These are phyloP conservation scores for Camponotus floridanus DNA, from an alignment of 1,140 invertebrate genomes.

Conservation along the genomic window DNA sequence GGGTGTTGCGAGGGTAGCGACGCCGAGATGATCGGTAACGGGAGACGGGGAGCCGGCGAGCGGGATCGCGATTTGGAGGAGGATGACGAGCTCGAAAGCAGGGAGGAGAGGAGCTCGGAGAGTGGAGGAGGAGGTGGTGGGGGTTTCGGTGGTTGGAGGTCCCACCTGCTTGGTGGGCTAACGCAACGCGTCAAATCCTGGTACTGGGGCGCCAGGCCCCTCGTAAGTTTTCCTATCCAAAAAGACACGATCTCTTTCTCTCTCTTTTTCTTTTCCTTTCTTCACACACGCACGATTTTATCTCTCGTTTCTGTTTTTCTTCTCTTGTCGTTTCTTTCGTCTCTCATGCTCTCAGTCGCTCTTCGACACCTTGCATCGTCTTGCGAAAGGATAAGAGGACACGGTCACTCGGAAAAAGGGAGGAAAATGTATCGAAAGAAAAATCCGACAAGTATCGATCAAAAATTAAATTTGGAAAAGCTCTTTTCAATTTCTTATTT, in stretches of 20 bases:
- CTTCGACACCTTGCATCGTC: background rate
- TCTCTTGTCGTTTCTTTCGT: slow-evolving; percentile 26
- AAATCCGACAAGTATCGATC: background rate
- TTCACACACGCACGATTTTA: background rate
- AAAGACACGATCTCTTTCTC: slow-evolving; percentile 12
- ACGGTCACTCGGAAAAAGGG: background rate
- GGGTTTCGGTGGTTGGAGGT: slow-evolving; percentile 96
- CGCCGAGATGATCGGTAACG: slow-evolving; percentile 86
- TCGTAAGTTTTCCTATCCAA: slow-evolving; percentile 91
- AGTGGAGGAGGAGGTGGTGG: slow-evolving; percentile 88
- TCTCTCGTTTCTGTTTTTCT: background rate
- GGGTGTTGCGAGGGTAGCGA: slow-evolving; percentile 85
- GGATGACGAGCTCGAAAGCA: slow-evolving; percentile 85
- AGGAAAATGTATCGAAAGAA: background rate
- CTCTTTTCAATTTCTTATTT: background rate
- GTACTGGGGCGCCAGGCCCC: slow-evolving; percentile 96
- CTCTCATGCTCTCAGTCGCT: slow-evolving; percentile 19
- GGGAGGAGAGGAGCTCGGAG: slow-evolving; percentile 85
- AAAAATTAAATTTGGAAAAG: slow-evolving; percentile 8
- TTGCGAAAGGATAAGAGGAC: background rate
- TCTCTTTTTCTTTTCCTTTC: slow-evolving; percentile 57
- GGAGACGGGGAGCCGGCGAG: slow-evolving; percentile 82
- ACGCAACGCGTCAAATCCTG: slow-evolving; percentile 97
- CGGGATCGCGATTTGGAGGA: slow-evolving; percentile 84
- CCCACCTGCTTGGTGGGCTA: slow-evolving; percentile 94